Evolutionary conservation across 2,113 vertebrate species (phyloP), one percentile per base, ranked within the genome.

Genomic region (Panthera leo): DNA sequence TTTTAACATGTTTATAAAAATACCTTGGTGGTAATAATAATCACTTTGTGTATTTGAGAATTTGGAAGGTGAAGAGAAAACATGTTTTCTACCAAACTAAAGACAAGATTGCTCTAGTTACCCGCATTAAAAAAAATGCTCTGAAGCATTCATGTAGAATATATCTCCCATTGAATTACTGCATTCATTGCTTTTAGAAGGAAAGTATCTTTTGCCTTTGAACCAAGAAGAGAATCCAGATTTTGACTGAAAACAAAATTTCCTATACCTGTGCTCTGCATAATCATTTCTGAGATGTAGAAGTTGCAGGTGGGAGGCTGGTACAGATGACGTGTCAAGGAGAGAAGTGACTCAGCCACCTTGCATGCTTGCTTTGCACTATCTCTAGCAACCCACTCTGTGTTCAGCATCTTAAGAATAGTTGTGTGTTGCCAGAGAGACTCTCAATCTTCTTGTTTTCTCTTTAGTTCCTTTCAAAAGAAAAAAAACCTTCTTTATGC

Each of bases 271-370:
- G 42, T 86, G 93, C 91, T 91, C 75, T 89, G n/a, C 73, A 7
- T 18, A 39, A 61, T 2, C 0, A 0, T 27, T 76, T 85, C 45
- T 45, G 87, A 91, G 82, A 71, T 45, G 21, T 23, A 6, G 14
- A 93, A 39, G n/a, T 95, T 84, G 45, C 34, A 91, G 94, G 73
- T 91, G 42, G 79, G 89, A 91, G 90, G 42, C 83, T 61, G 71
- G 93, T 91, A 95, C 80, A 97, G 93, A 93, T 90, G 65, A 96
- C 96, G 75, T 91, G 76, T 95, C 85, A 73, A 61, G 85, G 53
- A 87, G 80, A 86, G 58, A 45, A 53, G 45, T 92, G 84, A 96
- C 58, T 83, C 53, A 95, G 53, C 91, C 55, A 27, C 42, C 85
- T 97, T 91, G 85, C 78, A 78, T 27, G 92, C 19, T 45, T 86